These are phyloP conservation scores for Urocyon cinereoargenteus DNA, from an alignment of 2,797 vertebrate genomes.

Conservation along the genomic window DNA sequence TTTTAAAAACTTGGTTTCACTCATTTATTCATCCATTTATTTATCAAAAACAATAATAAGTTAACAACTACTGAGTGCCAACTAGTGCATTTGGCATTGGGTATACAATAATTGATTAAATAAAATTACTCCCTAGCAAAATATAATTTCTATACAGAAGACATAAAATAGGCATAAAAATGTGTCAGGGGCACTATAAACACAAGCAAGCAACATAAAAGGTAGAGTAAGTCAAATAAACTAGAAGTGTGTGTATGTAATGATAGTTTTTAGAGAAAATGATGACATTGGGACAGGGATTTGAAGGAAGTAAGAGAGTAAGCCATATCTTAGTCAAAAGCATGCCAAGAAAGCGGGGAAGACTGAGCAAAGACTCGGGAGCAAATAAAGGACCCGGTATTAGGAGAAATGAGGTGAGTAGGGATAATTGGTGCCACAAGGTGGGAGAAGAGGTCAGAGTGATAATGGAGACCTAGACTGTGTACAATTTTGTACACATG, in stretches of 20 bases:
- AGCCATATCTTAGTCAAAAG: background rate
- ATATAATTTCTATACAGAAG: background rate
- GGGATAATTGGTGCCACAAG: background rate
- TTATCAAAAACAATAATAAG: background rate
- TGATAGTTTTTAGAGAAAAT: background rate
- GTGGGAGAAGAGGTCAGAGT: background rate
- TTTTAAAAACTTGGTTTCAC: background rate
- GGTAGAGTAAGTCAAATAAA: background rate
- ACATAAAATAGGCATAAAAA: background rate
- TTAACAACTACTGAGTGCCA: background rate
- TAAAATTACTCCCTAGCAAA: background rate
- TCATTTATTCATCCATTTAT: background rate
- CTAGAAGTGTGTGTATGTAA: background rate
- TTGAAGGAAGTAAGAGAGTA: background rate
- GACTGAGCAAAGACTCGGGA: background rate
- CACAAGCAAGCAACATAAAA: background rate
- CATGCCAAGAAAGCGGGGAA: background rate
- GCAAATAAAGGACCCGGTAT: background rate
- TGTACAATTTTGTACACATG: background rate
- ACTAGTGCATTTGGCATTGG: background rate
- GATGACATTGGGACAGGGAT: background rate
- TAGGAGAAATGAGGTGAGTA: background rate
- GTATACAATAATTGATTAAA: background rate
- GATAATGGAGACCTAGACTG: background rate
- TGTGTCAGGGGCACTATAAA: background rate